Evolutionary conservation across 1,140 invertebrate species (phyloP).

Genomic region (Luehdorfia chinensis): DNA sequence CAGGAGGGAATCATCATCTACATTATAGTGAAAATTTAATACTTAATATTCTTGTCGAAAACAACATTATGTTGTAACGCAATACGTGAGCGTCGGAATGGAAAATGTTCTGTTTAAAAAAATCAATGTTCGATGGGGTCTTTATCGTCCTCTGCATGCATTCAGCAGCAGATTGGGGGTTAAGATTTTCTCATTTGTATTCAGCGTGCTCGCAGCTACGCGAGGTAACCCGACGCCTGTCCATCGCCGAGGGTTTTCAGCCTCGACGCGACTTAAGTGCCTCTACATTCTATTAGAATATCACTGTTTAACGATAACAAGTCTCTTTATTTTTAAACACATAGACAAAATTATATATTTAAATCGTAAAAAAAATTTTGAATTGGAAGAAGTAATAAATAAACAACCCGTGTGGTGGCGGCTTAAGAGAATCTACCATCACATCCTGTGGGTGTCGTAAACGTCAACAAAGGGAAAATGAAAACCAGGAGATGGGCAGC

Average conservation of each 20-base stretch:
- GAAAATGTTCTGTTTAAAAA: slow-evolving; percentile 43
- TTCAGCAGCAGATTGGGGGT: slow-evolving; percentile 58
- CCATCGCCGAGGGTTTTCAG: slow-evolving; percentile 40
- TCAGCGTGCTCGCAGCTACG: slow-evolving; percentile 29
- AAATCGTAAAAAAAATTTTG: too few species aligned
- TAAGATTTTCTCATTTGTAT: slow-evolving; percentile 65
- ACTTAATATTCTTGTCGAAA: not conserved
- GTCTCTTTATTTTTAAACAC: slow-evolving; percentile 24
- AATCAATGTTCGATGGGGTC: slow-evolving; percentile 54
- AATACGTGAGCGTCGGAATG: slow-evolving; percentile 26
- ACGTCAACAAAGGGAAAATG: too few species aligned
- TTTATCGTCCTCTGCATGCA: slow-evolving; percentile 45
- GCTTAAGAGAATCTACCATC: too few species aligned
- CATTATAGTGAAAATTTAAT: too few species aligned
- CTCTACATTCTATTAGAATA: slow-evolving; percentile 53
- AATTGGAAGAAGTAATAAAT: too few species aligned
- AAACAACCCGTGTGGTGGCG: too few species aligned
- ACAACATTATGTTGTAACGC: slow-evolving; percentile 20
- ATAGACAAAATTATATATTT: too few species aligned
- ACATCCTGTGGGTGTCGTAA: too few species aligned
- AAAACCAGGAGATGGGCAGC: too few species aligned
- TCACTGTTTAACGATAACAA: slow-evolving; percentile 23
- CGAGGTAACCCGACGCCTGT: slow-evolving; percentile 34
- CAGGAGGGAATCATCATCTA: too few species aligned
- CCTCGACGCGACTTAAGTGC: slow-evolving; percentile 49